Percentiles rank a stretch among this genome's conserved stretches.
phyloP scores from a whole-genome alignment of 1,140 invertebrate species.

The Nephila pilipes region DNA sequence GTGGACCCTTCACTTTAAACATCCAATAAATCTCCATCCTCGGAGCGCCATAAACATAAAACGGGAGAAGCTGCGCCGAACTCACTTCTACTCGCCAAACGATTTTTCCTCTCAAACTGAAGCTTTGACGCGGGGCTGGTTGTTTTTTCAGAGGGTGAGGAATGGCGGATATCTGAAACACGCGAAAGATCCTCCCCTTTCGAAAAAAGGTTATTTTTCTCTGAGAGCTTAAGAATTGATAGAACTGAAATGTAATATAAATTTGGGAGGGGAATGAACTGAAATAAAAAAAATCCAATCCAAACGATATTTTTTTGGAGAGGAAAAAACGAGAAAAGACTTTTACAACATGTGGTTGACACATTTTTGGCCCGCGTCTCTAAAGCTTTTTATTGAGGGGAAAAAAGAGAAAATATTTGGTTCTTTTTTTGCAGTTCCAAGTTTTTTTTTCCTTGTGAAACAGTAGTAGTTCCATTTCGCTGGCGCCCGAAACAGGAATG shows the following conservation, averaged over 20 bases:
- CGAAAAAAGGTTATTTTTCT: background rate
- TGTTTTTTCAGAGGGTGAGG: background rate
- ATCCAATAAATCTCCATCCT: too few relatives aligned
- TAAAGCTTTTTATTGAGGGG: background rate
- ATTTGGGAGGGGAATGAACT: background rate
- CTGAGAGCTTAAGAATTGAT: background rate
- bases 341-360: constrained; percentile 47
- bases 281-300: constrained; percentile 32
- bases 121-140: background rate
- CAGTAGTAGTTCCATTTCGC: too few relatives aligned
- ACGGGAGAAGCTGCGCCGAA: background rate
- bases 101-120: background rate
- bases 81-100: background rate
- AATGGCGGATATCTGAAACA: background rate
- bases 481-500: too few relatives aligned
- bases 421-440: too few relatives aligned
- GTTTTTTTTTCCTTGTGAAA: too few relatives aligned
- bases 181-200: background rate
- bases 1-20: too few relatives aligned
- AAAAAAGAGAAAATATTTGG: too few relatives aligned
- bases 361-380: constrained; percentile 1
- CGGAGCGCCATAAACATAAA: background rate
- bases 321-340: background rate
- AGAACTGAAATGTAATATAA: constrained; percentile 22
- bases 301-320: background rate